Evolutionary conservation across 2,113 vertebrate species (phyloP).

Genomic region (Myiozetetes cayanensis): DNA sequence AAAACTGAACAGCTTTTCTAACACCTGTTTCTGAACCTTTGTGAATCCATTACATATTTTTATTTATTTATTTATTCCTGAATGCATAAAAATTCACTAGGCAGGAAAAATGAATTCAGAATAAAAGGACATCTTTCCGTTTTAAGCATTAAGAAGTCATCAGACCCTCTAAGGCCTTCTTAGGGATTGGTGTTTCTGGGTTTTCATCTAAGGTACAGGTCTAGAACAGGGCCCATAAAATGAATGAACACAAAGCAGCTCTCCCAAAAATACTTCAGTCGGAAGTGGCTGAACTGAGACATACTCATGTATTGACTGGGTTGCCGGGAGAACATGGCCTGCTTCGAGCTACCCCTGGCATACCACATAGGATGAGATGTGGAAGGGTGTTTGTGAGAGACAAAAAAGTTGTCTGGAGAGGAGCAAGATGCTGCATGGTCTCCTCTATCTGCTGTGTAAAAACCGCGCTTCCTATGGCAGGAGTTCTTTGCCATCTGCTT

Average conservation of each 20-base stretch:
- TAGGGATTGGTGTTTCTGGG: background rate
- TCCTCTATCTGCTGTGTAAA: background rate
- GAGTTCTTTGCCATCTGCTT: background rate
- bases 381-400: background rate
- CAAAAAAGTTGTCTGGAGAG: background rate
- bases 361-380: background rate
- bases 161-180: background rate
- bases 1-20: background rate
- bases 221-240: background rate
- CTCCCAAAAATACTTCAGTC: background rate
- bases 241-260: background rate
- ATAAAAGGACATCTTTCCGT: background rate
- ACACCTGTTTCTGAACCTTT: background rate
- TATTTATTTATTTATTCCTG: background rate
- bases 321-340: background rate
- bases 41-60: background rate
- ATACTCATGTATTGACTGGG: rapidly evolving
- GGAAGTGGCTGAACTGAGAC: background rate
- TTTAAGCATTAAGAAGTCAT: background rate
- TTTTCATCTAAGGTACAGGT: background rate
- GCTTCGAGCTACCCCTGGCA: background rate
- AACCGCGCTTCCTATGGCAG: background rate
- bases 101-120: background rate
- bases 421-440: background rate
- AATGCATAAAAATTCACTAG: background rate